These are phyloP conservation scores for Ctenodactylus gundi DNA, from an alignment of 2,113 vertebrate genomes.

Conservation along the genomic window DNA sequence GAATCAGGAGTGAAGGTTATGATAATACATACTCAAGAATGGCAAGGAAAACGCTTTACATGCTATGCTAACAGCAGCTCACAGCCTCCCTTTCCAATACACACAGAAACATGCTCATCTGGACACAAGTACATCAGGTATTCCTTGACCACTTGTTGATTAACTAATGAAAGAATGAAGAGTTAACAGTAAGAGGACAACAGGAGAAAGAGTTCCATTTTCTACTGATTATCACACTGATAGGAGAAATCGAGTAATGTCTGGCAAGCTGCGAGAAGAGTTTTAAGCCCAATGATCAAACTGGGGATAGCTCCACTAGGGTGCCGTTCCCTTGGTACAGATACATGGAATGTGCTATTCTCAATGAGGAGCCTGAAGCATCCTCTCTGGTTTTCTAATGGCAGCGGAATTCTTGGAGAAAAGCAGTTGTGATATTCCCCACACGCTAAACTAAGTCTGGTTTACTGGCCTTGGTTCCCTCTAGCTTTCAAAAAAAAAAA, in stretches of 20 bases:
- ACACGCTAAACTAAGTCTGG: background rate
- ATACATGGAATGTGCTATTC: background rate
- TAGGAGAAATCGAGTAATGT: background rate
- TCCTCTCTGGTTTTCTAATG: constrained; percentile 9
- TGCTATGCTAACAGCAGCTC: background rate
- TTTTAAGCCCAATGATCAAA: background rate
- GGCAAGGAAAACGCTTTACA: background rate
- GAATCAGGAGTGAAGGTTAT: background rate
- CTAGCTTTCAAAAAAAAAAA: constrained; percentile 12
- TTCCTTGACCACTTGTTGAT: background rate
- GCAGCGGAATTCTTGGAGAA: background rate
- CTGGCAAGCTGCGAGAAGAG: background rate
- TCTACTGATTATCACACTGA: background rate
- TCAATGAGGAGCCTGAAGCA: background rate
- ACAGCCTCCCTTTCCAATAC: background rate
- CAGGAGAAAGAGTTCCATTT: background rate
- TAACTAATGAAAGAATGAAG: background rate
- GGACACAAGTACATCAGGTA: background rate
- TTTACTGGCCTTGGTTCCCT: constrained; percentile 26
- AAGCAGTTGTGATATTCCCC: background rate
- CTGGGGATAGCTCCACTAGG: background rate
- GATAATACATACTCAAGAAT: background rate
- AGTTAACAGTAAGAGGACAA: background rate
- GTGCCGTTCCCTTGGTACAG: background rate
- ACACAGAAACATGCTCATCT: background rate